Evolutionary conservation across 2,888 invertebrate genomes (phyloP).

Genomic region (Leuctra nigra): DNA sequence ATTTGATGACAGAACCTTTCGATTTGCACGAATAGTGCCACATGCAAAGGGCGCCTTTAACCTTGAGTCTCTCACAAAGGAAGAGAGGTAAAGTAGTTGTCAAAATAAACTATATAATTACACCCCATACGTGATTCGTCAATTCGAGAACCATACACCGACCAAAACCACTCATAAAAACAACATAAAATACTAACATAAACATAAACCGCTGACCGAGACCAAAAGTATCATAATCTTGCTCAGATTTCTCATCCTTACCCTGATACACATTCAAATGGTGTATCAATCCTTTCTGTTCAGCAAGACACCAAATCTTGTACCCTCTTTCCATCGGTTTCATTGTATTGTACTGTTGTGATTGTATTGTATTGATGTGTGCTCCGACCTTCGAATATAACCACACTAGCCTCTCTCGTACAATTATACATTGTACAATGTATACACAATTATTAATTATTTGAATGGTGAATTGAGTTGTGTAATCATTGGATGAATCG

Average conservation of each 20-base stretch:
- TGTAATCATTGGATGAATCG: too few relatives aligned
- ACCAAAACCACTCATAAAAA: too few relatives aligned
- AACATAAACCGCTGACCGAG: constrained; percentile 13
- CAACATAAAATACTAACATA: too few relatives aligned
- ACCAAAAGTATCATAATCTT: constrained; percentile 1
- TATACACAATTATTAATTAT: too few relatives aligned
- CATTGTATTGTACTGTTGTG: neutral
- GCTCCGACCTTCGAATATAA: too few relatives aligned
- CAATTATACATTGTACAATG: too few relatives aligned
- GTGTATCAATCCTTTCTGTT: constrained; percentile 18
- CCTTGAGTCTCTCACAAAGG: constrained; percentile 27
- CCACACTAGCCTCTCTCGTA: too few relatives aligned
- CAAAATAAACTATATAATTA: constrained; percentile 24
- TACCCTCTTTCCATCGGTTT: constrained; percentile 23
- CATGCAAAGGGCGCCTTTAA: constrained; percentile 28
- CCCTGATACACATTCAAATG: constrained; percentile 24
- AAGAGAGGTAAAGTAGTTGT: constrained; percentile 28
- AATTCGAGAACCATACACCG: constrained; percentile 16
- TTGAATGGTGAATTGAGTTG: too few relatives aligned
- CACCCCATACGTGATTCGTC: constrained; percentile 22
- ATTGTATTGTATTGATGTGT: too few relatives aligned
- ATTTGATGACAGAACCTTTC: constrained; percentile 20
- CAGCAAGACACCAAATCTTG: constrained; percentile 24
- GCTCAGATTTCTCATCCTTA: constrained; percentile 11
- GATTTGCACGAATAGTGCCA: constrained; percentile 27